Conservation (phyloP, 2,113 vertebrate species). For the Chloroceryle aenea region DNA sequence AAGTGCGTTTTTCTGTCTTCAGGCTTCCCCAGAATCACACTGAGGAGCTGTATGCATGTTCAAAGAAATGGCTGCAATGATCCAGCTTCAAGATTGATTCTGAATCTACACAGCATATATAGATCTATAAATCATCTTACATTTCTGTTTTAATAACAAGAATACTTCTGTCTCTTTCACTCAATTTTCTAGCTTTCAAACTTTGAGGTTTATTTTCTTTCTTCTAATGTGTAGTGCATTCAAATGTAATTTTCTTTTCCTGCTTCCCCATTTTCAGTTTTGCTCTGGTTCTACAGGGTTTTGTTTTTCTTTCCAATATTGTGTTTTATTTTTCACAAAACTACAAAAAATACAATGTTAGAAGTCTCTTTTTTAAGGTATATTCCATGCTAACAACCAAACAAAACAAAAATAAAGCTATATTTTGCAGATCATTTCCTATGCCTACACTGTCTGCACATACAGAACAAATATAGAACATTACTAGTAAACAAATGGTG, state of each 20-base stretch:
- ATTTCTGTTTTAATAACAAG: neutral
- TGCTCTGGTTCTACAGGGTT: neutral
- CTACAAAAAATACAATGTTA: conserved; percentile 34
- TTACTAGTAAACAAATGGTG: neutral
- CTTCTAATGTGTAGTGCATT: neutral
- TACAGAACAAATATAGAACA: neutral
- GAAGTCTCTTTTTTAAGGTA: conserved; percentile 16
- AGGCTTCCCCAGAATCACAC: neutral
- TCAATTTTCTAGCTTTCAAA: neutral
- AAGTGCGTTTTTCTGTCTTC: neutral
- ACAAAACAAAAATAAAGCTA: conserved; percentile 41
- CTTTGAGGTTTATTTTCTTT: neutral
- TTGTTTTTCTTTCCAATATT: neutral
- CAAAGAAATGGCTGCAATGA: neutral
- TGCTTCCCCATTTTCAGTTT: conserved; percentile 6
- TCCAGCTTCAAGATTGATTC: neutral
- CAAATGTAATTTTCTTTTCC: conserved; percentile 8
- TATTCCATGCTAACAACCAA: neutral
- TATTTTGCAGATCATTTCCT: conserved; percentile 55
- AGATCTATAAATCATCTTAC: neutral
- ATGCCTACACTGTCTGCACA: neutral
- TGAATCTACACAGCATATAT: neutral
- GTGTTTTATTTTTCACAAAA: neutral
- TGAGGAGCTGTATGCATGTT: neutral
- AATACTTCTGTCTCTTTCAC: neutral